Evolutionary conservation across 2,888 invertebrate genomes (phyloP).

Genomic region (Drosophila siamana): DNA sequence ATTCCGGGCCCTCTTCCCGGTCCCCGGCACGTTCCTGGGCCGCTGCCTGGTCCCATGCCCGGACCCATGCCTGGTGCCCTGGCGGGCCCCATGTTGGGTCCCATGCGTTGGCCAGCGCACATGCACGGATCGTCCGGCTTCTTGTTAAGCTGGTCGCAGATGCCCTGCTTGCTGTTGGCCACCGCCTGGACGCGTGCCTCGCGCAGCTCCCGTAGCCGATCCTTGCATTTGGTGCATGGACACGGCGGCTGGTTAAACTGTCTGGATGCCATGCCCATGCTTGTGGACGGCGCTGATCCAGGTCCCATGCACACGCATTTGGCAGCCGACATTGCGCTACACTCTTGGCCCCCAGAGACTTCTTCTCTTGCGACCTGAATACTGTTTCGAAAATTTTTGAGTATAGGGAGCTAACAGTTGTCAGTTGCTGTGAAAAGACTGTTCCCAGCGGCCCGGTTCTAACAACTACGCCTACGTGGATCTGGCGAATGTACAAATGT

Average conservation of each 20-base stretch:
- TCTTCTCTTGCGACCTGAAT: neutral
- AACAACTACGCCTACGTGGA: slow-evolving; percentile 27
- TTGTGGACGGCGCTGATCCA: neutral
- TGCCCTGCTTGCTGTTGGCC: slow-evolving; percentile 5
- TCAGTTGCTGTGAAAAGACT: slow-evolving; percentile 16
- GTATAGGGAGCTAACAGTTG: slow-evolving; percentile 8
- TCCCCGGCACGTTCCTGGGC: neutral
- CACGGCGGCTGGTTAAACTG: slow-evolving; percentile 38
- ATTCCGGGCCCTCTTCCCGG: neutral
- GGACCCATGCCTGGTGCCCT: neutral
- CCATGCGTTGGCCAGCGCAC: neutral
- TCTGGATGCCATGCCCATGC: slow-evolving; percentile 23
- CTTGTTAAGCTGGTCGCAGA: slow-evolving; percentile 16
- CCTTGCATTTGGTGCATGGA: slow-evolving; percentile 64
- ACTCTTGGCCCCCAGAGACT: slow-evolving; percentile 8
- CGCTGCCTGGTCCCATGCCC: neutral
- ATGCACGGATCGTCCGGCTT: neutral
- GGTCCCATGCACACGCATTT: slow-evolving; percentile 34
- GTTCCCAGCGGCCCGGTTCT: no score
- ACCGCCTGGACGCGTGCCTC: slow-evolving; percentile 4
- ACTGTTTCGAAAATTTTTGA: slow-evolving; percentile 31
- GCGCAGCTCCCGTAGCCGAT: slow-evolving; percentile 2
- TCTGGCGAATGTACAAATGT: neutral
- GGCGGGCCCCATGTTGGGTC: neutral
- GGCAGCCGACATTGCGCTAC: slow-evolving; percentile 28